Conservation (phyloP, 2,888 invertebrate species). For the Rhorus exstirpatorius region DNA sequence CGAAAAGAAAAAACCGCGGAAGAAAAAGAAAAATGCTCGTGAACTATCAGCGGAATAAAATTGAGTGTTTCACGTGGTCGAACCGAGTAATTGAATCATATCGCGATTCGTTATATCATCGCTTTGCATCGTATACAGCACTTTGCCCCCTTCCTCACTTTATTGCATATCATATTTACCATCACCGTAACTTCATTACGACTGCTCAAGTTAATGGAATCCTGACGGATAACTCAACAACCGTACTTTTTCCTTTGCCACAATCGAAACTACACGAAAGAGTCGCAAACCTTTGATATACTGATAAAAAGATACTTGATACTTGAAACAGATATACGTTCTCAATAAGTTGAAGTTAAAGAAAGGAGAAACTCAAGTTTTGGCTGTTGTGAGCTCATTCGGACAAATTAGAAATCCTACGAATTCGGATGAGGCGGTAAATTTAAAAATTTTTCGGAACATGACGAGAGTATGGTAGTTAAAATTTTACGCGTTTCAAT, state of each 20-base stretch:
- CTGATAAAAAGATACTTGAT: too few relatives aligned
- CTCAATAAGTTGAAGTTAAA: too few relatives aligned
- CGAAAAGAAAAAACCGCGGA: background rate
- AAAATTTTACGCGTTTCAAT: too few relatives aligned
- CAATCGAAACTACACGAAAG: too few relatives aligned
- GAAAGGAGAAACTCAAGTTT: too few relatives aligned
- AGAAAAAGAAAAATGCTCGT: conserved; percentile 22
- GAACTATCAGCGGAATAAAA: conserved; percentile 14
- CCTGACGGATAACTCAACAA: background rate
- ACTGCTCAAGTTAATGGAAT: background rate
- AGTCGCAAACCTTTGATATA: too few relatives aligned
- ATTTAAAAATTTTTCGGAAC: too few relatives aligned
- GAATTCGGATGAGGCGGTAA: too few relatives aligned
- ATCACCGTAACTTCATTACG: background rate
- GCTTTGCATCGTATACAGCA: conserved; percentile 2
- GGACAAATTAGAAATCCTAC: too few relatives aligned
- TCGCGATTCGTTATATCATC: conserved; percentile 25
- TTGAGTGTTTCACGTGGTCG: conserved; percentile 25
- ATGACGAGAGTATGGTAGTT: too few relatives aligned
- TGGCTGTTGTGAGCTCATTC: too few relatives aligned
- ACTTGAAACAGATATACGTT: too few relatives aligned
- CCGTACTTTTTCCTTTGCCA: background rate
- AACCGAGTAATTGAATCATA: conserved; percentile 53
- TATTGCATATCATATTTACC: background rate
- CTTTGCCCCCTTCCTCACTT: background rate